Base-by-base conservation (phyloP, 2,888 invertebrate species). In the Acronicta leporina region DNA sequence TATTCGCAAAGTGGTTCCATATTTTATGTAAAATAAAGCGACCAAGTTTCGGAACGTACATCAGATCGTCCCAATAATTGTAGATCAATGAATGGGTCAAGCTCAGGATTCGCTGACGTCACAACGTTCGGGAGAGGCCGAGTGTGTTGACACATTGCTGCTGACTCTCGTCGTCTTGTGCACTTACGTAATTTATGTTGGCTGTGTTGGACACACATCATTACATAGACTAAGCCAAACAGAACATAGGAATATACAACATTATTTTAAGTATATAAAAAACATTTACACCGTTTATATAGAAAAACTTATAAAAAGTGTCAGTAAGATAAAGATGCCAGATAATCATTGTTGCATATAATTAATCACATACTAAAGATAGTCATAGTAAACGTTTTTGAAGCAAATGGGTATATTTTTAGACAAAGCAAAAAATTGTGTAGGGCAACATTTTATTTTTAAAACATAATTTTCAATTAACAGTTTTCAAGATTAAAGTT, bases 51-150 rank as follows among this genome's bases (percentile, higher is more conserved):
- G 57, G 72, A 79, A 67, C 68, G 61, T 47, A 27, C 62, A 51
- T 53, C 62, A 46, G 79, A 82, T 76, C 76, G 77, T 70, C 77
- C 80, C 79, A 81, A 84, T 86, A 85, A 87, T 87, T 87, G 82
- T 83, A 82, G 82, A 84, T 86, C 84, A 87, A 86, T 84, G 84
- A 80, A 78, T 75, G 74, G 82, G 80, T 80, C 78, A 75, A 76
- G 68, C 72, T 48, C 68, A 79, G 76, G 78, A 84, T 85, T 74
- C 78, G 87, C 87, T 87, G 87, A 87, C 84, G 75, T 68, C 78
- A 79, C 68, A 60, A 60, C 60, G 20, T 64, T 65, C 57, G 65
- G 54, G 65, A 50, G 51, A 46, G 55, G 58, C 67, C 77, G 64
- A 58, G 58, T 55, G 66, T 83, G 84, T 87, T 84, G 81, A 85